phyloP scores from a whole-genome alignment of 2,113 vertebrate genomes.

The Ia io region DNA sequence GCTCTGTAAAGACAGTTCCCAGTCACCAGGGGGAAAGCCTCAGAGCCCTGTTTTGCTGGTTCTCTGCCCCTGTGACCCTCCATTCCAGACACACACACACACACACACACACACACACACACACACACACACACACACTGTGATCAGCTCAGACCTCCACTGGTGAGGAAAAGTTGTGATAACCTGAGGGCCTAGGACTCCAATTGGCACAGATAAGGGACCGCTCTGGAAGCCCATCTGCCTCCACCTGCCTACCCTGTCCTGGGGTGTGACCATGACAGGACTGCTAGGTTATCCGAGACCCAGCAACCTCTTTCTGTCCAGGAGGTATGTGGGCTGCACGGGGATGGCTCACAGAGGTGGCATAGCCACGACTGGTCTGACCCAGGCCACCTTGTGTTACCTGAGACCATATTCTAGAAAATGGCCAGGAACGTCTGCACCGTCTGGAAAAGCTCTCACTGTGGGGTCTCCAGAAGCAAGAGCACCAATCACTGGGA shows the following conservation, averaged over 20 bases:
- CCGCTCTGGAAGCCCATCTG: not conserved
- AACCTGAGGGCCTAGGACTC: too few relatives aligned
- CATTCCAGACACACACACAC: not conserved
- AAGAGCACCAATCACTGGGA: too few relatives aligned
- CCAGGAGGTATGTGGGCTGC: not conserved
- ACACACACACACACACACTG: not conserved
- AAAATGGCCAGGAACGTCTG: not conserved
- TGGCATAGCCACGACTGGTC: accelerated
- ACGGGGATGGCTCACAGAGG: not conserved
- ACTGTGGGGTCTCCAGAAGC: too few relatives aligned
- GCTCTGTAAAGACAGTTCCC: not conserved
- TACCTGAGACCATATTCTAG: too few relatives aligned
- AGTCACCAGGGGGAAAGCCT: too few relatives aligned
- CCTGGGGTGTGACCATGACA: accelerated
- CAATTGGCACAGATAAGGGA: not conserved
- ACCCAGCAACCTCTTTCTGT: not conserved
- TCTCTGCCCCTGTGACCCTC: not conserved
- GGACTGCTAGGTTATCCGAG: accelerated
- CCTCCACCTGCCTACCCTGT: too few relatives aligned
- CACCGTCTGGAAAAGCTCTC: not conserved
- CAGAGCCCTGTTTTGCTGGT: not conserved
- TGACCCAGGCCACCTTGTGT: accelerated
- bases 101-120: not conserved
- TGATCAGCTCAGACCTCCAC: accelerated
- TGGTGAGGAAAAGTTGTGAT: accelerated